Base-by-base conservation (phyloP, 2,888 invertebrate species). In the Megalurothrips usitatus region DNA sequence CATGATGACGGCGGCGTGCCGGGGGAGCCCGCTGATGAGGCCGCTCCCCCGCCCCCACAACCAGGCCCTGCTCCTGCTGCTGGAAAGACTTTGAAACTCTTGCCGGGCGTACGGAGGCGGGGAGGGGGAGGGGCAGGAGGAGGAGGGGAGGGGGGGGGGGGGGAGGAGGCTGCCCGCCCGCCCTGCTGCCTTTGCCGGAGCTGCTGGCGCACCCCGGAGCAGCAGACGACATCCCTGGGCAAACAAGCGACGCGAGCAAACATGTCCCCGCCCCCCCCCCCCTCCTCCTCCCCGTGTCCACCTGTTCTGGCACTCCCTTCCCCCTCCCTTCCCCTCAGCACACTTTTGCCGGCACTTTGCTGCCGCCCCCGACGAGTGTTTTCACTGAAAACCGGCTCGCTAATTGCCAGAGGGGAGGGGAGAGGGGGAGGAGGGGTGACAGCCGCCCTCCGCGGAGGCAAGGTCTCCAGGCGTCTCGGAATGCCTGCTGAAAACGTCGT, bases 331-430 rank as follows among this genome's bases (percentile, higher is more conserved):
- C 23, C 52, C 52, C 19, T 17, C 17, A 6, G 19, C 4, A 17
- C 23, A 75, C 68, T 75, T 75, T 75, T 26, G 68, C 68, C 26
- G 17, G 58, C 58, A 58, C 68, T 75, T 75, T 75, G 68, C 68
- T 26, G 12, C 11, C 23, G 68, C 23, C 68, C 12, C 26, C 12
- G 68, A 75, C 68, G 68, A 75, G 68, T 75, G 68, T 75, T 75
- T 75, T 75, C 68, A 75, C 68, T 75, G 68, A 75, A 75, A 75
- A 75, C 68, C 68, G 26, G 1, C 23, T 23, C 23, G 68, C 68
- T 75, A 75, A 75, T 75, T 75, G 68, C 11, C 23, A 58, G 58
- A 58, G 58, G n/a, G 58, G 58, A 1, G 6, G n/a, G 14, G 11
- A n/a, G 58, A 2, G 58, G n/a, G n/a, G 17, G 58, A 2, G 58